Evolutionary conservation across 2,888 invertebrate genomes (phyloP).

Genomic region (Oithona nana): DNA sequence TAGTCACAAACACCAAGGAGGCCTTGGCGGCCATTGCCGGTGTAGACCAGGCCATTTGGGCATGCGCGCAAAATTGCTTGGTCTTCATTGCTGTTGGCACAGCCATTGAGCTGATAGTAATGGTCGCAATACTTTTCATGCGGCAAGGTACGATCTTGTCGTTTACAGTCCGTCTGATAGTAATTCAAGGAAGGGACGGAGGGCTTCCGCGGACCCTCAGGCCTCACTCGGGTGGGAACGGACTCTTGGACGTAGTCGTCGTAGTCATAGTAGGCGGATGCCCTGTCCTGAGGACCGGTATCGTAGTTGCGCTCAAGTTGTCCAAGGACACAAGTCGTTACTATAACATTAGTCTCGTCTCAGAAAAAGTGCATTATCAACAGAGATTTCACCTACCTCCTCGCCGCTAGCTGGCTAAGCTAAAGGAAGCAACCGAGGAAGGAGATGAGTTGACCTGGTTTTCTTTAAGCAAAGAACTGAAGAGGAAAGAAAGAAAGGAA

Average conservation of each 20-base stretch:
- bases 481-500: too few relatives aligned
- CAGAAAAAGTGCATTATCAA: neutral
- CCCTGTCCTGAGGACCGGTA: neutral
- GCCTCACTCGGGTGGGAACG: too few relatives aligned
- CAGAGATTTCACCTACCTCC: too few relatives aligned
- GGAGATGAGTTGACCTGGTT: too few relatives aligned
- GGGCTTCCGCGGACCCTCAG: too few relatives aligned
- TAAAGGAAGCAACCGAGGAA: too few relatives aligned
- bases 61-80: conserved; percentile 24
- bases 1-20: conserved; percentile 26
- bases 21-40: conserved; percentile 23
- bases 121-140: conserved; percentile 27
- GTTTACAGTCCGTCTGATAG: conserved; percentile 19
- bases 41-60: conserved; percentile 27
- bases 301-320: too few relatives aligned
- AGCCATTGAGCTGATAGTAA: conserved; percentile 24
- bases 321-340: neutral
- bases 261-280: neutral
- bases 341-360: too few relatives aligned
- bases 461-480: too few relatives aligned
- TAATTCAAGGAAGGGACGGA: neutral
- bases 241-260: neutral
- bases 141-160: conserved; percentile 21
- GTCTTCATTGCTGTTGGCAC: conserved; percentile 21
- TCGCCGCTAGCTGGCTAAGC: too few relatives aligned